A percentile compares a stretch with the other conserved stretches of the same genome.
These are phyloP conservation scores for Epizoanthus ramosus DNA, from an alignment of 92 coral and sea anemone genomes.

Conservation along the genomic window DNA sequence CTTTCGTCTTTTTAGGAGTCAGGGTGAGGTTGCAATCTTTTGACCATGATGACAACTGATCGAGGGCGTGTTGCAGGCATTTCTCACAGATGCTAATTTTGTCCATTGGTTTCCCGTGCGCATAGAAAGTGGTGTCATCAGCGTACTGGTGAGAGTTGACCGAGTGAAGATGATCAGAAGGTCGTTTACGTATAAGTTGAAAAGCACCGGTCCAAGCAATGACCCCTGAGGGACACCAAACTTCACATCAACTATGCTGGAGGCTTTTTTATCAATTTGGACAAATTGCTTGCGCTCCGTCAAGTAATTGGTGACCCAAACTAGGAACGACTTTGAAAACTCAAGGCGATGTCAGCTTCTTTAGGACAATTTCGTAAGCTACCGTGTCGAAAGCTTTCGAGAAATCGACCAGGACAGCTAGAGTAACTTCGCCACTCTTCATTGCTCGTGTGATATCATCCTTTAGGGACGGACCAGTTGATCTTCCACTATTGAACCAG, in stretches of 20 bases:
- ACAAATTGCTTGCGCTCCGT: background rate
- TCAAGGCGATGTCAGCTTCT: slow-evolving; percentile 40
- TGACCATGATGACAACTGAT: slow-evolving; percentile 1
- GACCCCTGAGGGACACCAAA: slow-evolving; percentile 40
- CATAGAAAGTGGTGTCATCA: too few species aligned
- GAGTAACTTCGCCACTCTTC: background rate
- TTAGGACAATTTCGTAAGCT: background rate
- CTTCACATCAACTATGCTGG: slow-evolving; percentile 7
- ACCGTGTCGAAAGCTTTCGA: background rate
- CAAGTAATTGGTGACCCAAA: slow-evolving; percentile 26
- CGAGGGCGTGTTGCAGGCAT: slow-evolving; percentile 10
- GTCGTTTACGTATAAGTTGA: slow-evolving; percentile 34
- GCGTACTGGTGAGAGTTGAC: too few species aligned
- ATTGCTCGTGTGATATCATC: slow-evolving; percentile 3
- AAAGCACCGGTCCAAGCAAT: slow-evolving; percentile 24
- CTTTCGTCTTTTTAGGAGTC: background rate
- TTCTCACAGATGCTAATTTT: background rate
- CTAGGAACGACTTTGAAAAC: slow-evolving; percentile 32
- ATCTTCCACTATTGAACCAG: too few species aligned
- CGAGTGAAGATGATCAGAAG: background rate
- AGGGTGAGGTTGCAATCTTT: background rate
- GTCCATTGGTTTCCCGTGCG: too few species aligned
- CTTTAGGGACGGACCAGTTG: too few species aligned
- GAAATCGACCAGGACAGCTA: background rate
- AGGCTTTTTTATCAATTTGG: background rate